These are phyloP conservation scores for Linnaemya tessellans DNA, from an alignment of 2,888 invertebrate genomes.

Conservation along the genomic window DNA sequence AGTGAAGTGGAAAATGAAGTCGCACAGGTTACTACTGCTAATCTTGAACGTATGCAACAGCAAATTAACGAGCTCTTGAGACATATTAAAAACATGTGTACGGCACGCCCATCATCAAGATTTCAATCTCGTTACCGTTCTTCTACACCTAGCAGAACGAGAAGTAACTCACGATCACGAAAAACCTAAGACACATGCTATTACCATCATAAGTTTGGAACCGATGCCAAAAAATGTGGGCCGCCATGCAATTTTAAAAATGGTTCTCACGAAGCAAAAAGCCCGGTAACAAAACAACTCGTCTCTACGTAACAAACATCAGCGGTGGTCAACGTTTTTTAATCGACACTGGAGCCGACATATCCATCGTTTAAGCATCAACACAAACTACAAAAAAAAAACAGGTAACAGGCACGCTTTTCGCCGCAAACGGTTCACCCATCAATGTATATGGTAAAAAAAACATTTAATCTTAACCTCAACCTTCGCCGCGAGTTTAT, in stretches of 20 bases:
- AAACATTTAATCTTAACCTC: not conserved
- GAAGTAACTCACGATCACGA: not conserved
- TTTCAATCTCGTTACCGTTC: not conserved
- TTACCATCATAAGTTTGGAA: not conserved
- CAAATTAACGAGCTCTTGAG: not conserved
- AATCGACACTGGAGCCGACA: not conserved
- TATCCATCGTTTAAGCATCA: not conserved
- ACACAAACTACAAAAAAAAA: not conserved
- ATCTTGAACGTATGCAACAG: not conserved
- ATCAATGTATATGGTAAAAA: not conserved
- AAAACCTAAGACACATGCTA: not conserved
- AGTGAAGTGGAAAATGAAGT: not conserved
- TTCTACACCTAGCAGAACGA: not conserved
- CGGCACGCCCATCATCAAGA: not conserved
- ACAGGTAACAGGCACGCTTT: not conserved
- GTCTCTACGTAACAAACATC: not conserved
- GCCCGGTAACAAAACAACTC: not conserved
- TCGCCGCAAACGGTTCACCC: not conserved
- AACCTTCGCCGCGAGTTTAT: constrained; percentile 4
- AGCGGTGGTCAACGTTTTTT: not conserved
- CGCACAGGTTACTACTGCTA: not conserved
- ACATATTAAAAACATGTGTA: not conserved
- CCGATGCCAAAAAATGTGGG: not conserved
- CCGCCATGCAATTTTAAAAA: not conserved
- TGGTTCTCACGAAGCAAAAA: not conserved